Evolutionary conservation across 2,113 vertebrate species (phyloP).

Genomic region (Melanerpes formicivorus): DNA sequence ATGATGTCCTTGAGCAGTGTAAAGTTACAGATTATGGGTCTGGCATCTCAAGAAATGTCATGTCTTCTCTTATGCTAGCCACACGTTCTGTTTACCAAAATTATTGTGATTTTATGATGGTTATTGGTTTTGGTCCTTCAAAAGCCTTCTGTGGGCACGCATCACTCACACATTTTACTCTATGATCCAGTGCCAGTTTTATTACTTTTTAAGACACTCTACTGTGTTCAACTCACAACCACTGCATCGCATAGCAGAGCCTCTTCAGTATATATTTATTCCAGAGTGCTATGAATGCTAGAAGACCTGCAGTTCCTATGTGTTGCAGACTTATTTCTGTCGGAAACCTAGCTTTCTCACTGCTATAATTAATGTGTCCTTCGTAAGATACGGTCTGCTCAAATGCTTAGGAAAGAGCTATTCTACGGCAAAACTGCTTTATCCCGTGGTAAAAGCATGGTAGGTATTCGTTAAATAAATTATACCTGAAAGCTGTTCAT

Average conservation of each 20-base stretch:
- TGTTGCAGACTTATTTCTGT: not conserved
- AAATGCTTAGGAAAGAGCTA: rapidly evolving
- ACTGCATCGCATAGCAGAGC: not conserved
- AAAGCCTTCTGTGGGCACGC: not conserved
- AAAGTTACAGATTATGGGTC: not conserved
- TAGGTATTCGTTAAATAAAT: not conserved
- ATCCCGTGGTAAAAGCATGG: rapidly evolving
- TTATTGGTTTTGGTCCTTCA: not conserved
- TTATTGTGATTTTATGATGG: not conserved
- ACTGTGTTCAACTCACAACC: not conserved
- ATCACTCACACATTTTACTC: not conserved
- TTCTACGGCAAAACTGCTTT: not conserved
- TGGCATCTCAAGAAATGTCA: not conserved
- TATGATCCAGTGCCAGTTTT: not conserved
- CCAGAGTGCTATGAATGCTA: not conserved
- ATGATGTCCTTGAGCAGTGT: not conserved
- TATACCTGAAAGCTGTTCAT: not conserved
- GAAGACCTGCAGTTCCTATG: not conserved
- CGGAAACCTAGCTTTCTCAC: not conserved
- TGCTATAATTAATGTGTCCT: rapidly evolving
- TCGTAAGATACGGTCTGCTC: rapidly evolving
- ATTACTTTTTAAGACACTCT: not conserved
- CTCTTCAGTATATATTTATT: rapidly evolving
- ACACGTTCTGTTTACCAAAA: not conserved
- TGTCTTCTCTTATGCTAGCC: not conserved